These are phyloP conservation scores for Gymnarchus niloticus DNA, from an alignment of 2,113 vertebrate species.

Conservation along the genomic window DNA sequence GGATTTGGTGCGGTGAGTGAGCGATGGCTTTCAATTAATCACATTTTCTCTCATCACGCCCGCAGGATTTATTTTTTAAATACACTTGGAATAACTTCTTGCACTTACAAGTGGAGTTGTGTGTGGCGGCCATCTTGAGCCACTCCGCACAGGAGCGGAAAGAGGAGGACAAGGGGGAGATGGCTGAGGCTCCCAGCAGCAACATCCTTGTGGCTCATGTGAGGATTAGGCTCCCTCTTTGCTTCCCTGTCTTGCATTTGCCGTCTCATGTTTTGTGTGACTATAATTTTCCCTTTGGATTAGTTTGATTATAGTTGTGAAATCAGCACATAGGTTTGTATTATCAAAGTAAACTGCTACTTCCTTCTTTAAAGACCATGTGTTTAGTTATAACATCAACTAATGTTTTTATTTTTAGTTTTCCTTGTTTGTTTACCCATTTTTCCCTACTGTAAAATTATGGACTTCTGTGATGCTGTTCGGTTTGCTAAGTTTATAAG, in stretches of 20 bases:
- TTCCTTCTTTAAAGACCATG: too few relatives aligned
- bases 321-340: too few relatives aligned
- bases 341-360: background rate
- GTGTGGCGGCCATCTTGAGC: slow-evolving; percentile 82
- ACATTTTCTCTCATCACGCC: background rate
- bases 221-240: slow-evolving; percentile 39
- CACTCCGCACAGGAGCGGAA: slow-evolving; percentile 66
- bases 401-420: background rate
- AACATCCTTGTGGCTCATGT: slow-evolving; percentile 80
- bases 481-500: background rate
- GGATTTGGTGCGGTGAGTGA: background rate
- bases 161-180: slow-evolving; percentile 36
- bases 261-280: background rate
- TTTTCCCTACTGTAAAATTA: too few relatives aligned
- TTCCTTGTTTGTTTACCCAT: background rate
- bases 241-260: background rate
- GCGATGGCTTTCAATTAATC: background rate
- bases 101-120: slow-evolving; percentile 96
- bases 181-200: slow-evolving; percentile 45
- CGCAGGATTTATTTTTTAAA: slow-evolving; percentile 94
- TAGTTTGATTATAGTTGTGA: too few relatives aligned
- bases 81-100: slow-evolving; percentile 98
- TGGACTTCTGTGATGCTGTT: background rate
- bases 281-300: too few relatives aligned
- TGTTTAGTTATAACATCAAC: too few relatives aligned